Evolutionary conservation across 2,113 vertebrate species (phyloP).

Genomic region (Oophaga pumilio): DNA sequence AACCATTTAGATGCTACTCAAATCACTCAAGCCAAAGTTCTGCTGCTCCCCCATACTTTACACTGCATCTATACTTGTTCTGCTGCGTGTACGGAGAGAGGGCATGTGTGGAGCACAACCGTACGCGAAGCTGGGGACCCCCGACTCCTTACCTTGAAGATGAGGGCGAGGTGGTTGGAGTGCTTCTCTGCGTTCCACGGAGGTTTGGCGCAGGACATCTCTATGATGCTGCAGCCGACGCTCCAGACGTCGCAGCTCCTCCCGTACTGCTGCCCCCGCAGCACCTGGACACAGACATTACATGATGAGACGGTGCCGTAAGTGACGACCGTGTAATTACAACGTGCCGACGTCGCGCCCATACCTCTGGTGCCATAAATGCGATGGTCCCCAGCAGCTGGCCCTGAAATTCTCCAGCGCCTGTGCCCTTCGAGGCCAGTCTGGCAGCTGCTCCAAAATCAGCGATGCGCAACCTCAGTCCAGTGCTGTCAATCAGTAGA

Average conservation of each 20-base stretch:
- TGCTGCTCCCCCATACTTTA: too few relatives aligned
- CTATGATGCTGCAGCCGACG: slow-evolving; percentile 87
- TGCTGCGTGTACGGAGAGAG: background rate
- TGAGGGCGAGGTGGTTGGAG: slow-evolving; percentile 89
- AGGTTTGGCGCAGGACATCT: slow-evolving; percentile 91
- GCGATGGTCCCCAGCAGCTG: slow-evolving; percentile 89
- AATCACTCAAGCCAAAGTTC: too few relatives aligned
- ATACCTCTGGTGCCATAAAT: slow-evolving; percentile 91
- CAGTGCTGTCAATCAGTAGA: slow-evolving; percentile 90
- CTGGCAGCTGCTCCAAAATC: slow-evolving; percentile 90
- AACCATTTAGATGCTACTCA: too few relatives aligned
- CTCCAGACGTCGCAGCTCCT: slow-evolving; percentile 94
- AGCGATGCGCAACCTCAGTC: slow-evolving; percentile 86
- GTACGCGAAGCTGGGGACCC: too few relatives aligned
- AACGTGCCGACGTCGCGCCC: too few relatives aligned
- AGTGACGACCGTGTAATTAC: too few relatives aligned
- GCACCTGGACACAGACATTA: slow-evolving; percentile 65
- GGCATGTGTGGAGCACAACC: too few relatives aligned
- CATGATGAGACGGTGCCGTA: background rate
- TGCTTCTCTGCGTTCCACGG: slow-evolving; percentile 92
- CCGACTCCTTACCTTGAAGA: slow-evolving; percentile 81
- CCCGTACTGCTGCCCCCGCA: slow-evolving; percentile 88
- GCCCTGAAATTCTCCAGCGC: slow-evolving; percentile 90
- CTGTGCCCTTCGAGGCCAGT: slow-evolving; percentile 89
- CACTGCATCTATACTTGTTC: too few relatives aligned